A percentile compares a stretch with the other conserved stretches of the same genome.
These are phyloP conservation scores for Drosophila funebris DNA, from an alignment of 1,140 invertebrate species.

Conservation along the genomic window DNA sequence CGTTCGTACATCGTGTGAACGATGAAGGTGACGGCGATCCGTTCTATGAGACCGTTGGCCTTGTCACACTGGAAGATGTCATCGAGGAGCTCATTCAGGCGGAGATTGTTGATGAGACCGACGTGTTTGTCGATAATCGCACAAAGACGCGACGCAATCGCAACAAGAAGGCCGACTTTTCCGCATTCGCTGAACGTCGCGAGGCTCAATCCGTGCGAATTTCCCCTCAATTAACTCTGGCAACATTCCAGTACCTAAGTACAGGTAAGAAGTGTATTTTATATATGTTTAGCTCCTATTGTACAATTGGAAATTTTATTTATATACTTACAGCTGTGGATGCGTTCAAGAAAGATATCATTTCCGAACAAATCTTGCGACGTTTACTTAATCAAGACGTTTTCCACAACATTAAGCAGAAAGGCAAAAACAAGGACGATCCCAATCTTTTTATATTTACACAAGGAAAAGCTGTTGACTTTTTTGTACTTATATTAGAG, in stretches of 20 bases:
- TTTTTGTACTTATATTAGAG: constrained; percentile 96
- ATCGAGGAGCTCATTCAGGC: constrained; percentile 97
- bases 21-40: constrained; percentile 94
- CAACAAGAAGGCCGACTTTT: constrained; percentile 90
- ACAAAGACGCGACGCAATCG: constrained; percentile 89
- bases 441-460: constrained; percentile 90
- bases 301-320: not conserved
- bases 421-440: constrained; percentile 90
- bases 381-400: constrained; percentile 95
- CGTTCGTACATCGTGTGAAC: constrained; percentile 94
- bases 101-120: constrained; percentile 97
- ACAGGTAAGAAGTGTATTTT: constrained; percentile 88
- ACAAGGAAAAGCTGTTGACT: constrained; percentile 94
- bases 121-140: constrained; percentile 94
- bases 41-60: constrained; percentile 96
- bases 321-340: constrained; percentile 88
- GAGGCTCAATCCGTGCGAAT: constrained; percentile 93
- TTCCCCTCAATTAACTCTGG: constrained; percentile 95
- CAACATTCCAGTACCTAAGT: constrained; percentile 96
- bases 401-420: constrained; percentile 93
- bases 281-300: too few species aligned
- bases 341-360: constrained; percentile 92
- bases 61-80: constrained; percentile 96
- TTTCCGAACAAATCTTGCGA: constrained; percentile 95
- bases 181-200: constrained; percentile 90